Percentiles rank a stretch among this genome's conserved stretches.
These are phyloP conservation scores for Epistrophella euchroma DNA, from an alignment of 2,888 invertebrate genomes.

Conservation along the genomic window DNA sequence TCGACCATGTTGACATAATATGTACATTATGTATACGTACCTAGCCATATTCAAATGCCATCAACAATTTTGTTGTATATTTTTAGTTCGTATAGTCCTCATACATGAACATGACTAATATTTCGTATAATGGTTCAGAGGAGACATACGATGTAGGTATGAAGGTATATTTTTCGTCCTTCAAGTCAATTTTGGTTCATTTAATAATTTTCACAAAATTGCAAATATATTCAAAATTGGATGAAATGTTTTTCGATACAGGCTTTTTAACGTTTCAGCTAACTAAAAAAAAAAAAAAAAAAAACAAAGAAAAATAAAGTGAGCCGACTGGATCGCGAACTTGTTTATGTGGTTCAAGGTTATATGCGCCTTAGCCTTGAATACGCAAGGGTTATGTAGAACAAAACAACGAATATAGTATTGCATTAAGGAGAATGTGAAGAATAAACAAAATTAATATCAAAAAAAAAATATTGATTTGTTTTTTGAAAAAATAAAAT, in stretches of 20 bases:
- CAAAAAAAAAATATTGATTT: too few species aligned
- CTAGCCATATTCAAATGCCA: neutral
- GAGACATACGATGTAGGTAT: neutral
- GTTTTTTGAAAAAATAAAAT: too few species aligned
- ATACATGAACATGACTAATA: neutral
- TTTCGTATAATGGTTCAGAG: neutral
- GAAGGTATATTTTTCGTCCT: constrained; percentile 5
- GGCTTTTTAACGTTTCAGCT: neutral
- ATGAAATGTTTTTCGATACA: neutral
- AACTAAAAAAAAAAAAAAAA: too few species aligned
- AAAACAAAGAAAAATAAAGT: too few species aligned
- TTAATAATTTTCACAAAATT: constrained; percentile 57
- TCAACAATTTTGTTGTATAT: neutral
- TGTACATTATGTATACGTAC: neutral
- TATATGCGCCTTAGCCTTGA: too few species aligned
- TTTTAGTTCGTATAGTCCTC: neutral
- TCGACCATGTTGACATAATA: constrained; percentile 41
- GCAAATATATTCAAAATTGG: constrained; percentile 27
- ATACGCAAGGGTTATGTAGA: too few species aligned
- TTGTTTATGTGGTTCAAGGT: too few species aligned
- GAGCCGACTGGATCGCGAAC: too few species aligned
- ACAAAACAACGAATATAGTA: too few species aligned
- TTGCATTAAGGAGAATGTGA: too few species aligned
- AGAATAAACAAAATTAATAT: too few species aligned
- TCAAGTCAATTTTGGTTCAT: constrained; percentile 42